These are phyloP conservation scores for Digitonthophagus gazella DNA, from an alignment of 2,888 invertebrate species.

Conservation along the genomic window DNA sequence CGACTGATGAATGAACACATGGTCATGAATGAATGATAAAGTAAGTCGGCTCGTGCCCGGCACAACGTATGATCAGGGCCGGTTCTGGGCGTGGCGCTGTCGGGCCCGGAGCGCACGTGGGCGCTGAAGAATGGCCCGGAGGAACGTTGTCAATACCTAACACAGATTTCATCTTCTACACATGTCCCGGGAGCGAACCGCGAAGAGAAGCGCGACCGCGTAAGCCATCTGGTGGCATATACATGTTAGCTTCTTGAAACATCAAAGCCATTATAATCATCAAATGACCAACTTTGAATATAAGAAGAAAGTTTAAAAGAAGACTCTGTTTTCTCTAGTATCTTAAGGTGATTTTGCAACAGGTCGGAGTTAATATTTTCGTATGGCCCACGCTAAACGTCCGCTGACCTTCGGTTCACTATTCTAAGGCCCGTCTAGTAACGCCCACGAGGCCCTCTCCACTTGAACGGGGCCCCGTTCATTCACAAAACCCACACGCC, in stretches of 20 bases:
- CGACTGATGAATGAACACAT: constrained; percentile 48
- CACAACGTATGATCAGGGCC: constrained; percentile 44
- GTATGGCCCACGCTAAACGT: not conserved
- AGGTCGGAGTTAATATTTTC: not conserved
- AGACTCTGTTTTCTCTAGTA: no score
- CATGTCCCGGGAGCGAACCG: constrained; percentile 30
- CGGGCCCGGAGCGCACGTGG: constrained; percentile 43
- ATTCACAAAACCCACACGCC: constrained; percentile 39
- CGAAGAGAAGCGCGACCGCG: not conserved
- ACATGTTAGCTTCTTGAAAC: not conserved
- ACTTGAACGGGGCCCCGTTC: constrained; percentile 23
- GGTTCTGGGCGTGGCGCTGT: constrained; percentile 45
- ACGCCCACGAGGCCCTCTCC: not conserved
- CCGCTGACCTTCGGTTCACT: not conserved
- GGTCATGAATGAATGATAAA: constrained; percentile 49
- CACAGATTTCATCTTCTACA: constrained; percentile 30
- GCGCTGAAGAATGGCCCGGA: constrained; percentile 38
- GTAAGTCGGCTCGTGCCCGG: constrained; percentile 39
- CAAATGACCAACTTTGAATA: no score
- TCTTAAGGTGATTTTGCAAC: not conserved
- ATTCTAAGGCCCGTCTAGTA: not conserved
- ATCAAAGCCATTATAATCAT: not conserved
- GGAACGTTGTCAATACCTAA: constrained; percentile 39
- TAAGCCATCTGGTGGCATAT: not conserved
- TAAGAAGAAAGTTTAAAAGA: no score